Evolutionary conservation across 2,888 invertebrate species (phyloP).

Genomic region (Eristalis pertinax): DNA sequence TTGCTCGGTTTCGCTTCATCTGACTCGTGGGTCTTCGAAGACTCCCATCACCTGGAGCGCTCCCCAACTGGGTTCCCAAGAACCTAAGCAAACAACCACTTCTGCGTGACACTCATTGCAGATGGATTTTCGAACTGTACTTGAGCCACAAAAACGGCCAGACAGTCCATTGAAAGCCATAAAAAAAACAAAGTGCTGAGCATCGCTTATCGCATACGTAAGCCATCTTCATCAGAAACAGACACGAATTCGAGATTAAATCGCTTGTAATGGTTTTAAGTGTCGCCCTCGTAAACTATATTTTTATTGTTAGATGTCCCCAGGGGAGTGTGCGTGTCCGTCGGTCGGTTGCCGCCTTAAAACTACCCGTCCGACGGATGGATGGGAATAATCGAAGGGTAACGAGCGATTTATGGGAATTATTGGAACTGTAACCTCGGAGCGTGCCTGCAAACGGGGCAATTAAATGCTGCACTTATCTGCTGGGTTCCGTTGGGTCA

Average conservation of each 20-base stretch:
- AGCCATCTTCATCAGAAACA: background rate
- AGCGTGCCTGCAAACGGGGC: slow-evolving; percentile 12
- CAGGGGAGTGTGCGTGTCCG: background rate
- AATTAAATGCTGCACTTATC: slow-evolving; percentile 35
- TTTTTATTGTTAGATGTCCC: background rate
- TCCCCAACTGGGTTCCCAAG: background rate
- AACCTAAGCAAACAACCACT: background rate
- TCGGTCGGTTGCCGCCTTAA: too few relatives aligned
- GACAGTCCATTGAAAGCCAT: background rate
- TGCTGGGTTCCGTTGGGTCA: slow-evolving; percentile 16
- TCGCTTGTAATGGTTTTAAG: slow-evolving; percentile 1
- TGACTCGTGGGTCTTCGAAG: background rate
- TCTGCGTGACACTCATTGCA: background rate
- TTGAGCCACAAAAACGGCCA: background rate
- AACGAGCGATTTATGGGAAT: slow-evolving; percentile 12
- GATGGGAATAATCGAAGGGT: background rate
- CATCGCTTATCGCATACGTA: background rate
- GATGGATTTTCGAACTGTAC: background rate
- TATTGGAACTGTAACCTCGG: slow-evolving; percentile 23
- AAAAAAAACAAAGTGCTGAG: background rate
- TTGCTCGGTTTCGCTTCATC: background rate
- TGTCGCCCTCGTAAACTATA: background rate
- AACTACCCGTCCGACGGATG: background rate
- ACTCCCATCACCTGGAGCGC: background rate
- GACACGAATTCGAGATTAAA: slow-evolving; percentile 3